Evolutionary conservation across 2,888 invertebrate genomes (phyloP).

Genomic region (Hybos culiciformis): DNA sequence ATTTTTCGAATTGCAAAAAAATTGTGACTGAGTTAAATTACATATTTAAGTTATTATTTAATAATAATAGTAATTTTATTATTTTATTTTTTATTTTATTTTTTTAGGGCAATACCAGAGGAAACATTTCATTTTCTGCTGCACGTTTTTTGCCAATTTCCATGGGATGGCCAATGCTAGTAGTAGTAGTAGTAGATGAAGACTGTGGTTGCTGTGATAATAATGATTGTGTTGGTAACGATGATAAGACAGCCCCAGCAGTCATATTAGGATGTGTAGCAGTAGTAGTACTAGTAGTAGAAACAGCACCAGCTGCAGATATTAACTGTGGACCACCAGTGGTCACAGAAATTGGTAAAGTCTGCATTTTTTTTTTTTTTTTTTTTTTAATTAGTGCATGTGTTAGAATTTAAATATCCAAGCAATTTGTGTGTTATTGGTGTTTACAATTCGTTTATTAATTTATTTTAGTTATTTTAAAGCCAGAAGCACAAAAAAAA

Average conservation of each 20-base stretch:
- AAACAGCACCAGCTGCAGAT: constrained; percentile 11
- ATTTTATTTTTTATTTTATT: not conserved
- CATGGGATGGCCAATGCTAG: constrained; percentile 42
- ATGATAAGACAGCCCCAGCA: constrained; percentile 39
- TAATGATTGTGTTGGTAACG: no score
- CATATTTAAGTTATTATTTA: constrained; percentile 18
- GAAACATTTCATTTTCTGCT: constrained; percentile 73
- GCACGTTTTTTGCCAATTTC: constrained; percentile 94
- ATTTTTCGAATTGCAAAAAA: no score
- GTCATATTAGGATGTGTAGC: constrained; percentile 31
- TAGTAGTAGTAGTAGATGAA: constrained; percentile 42
- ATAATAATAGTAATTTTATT: constrained; percentile 27
- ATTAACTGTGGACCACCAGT: constrained; percentile 15
- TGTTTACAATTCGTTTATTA: not conserved
- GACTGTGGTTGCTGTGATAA: constrained; percentile 15
- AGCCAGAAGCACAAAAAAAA: constrained; percentile 12
- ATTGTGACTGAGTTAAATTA: no score
- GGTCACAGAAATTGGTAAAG: constrained; percentile 29
- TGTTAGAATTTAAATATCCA: no score
- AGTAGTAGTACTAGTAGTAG: constrained; percentile 28
- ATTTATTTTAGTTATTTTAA: no score
- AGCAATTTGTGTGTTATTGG: not conserved
- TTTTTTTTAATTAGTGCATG: constrained; percentile 6
- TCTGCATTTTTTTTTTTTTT: constrained; percentile 19
- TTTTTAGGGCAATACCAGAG: constrained; percentile 61